Evolutionary conservation across 2,113 vertebrate species (phyloP), one percentile per base, ranked within the genome.

Genomic region (Helogale parvula): DNA sequence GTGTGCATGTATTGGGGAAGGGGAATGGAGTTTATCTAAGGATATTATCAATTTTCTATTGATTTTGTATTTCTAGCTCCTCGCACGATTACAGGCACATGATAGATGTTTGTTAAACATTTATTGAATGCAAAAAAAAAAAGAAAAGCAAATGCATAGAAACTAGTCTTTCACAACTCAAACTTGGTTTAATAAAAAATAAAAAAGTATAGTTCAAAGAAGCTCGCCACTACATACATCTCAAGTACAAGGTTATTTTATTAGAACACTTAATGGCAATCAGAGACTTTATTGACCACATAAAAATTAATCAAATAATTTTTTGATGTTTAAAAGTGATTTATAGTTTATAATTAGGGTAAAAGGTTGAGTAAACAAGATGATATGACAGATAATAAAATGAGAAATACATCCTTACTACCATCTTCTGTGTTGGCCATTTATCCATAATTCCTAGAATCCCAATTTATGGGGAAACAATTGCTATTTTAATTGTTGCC

Each of bases 241-340:
- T 31, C 12, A 66, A 23, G 14, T 71, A 81, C n/a, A 74, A 71
- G 11, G 84, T 3, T 68, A 88, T 88, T 93, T 93, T 94, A 82
- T 35, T 93, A 71, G 35, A 94, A 81, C 38, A 92, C 41, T 90
- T 13, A 92, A 33, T 92, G 63, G 12, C 15, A 71, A 11, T 97
- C 8, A 74, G 31, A 80, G 50, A 72, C 2, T 93, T 97, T 90
- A 81, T 57, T 88, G 31, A 88, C 7, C 63, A 88, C n/a, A 77
- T 38, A 85, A 96, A 94, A 94, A 19, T 17, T 57, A 95, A 98
- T 87, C 66, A 83, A 95, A 83, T 96, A 93, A 41, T 92, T 93
- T 3, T 41, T 93, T 77, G 12, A 15, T 84, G 3, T 84, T 95
- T 96, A 90, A 77, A 96, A 96, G 31, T 85, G 69, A 94, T 88